These are phyloP conservation scores for Archegozetes longisetosus DNA, from an alignment of 1,140 invertebrate species.

Conservation along the genomic window DNA sequence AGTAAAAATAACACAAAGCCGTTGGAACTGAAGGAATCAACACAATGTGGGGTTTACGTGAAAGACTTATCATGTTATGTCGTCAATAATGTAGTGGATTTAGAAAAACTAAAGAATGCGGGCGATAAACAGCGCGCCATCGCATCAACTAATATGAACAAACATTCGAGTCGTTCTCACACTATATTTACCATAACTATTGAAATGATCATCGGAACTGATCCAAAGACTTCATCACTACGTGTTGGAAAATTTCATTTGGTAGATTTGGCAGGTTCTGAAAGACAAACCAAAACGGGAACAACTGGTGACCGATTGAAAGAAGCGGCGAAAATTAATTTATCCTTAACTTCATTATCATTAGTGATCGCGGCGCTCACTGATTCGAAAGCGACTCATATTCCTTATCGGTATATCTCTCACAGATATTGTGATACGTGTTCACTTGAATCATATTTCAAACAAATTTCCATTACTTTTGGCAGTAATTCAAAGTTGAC, in stretches of 20 bases:
- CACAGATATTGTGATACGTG: background rate
- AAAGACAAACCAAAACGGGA: constrained; percentile 79
- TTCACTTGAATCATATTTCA: background rate
- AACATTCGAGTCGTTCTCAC: constrained; percentile 65
- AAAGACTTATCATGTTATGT: constrained; percentile 58
- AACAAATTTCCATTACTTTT: background rate
- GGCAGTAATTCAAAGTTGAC: constrained; percentile 71
- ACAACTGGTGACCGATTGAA: constrained; percentile 70
- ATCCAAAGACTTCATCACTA: constrained; percentile 22
- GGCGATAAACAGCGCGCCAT: constrained; percentile 33
- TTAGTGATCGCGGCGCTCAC: constrained; percentile 90
- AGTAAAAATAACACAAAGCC: constrained; percentile 11
- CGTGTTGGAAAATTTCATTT: constrained; percentile 61
- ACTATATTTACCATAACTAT: constrained; percentile 75
- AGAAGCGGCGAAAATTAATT: constrained; percentile 89
- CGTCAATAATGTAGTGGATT: constrained; percentile 64
- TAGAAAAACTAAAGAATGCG: constrained; percentile 33
- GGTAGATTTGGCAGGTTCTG: constrained; percentile 69
- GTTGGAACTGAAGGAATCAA: constrained; percentile 47
- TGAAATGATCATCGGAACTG: constrained; percentile 39
- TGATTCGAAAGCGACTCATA: constrained; percentile 80
- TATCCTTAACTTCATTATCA: constrained; percentile 77
- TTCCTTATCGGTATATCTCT: constrained; percentile 53
- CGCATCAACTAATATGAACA: constrained; percentile 72
- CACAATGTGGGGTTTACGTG: constrained; percentile 63